Evolutionary conservation across 2,113 vertebrate genomes (phyloP).

Genomic region (Penelope pileata): DNA sequence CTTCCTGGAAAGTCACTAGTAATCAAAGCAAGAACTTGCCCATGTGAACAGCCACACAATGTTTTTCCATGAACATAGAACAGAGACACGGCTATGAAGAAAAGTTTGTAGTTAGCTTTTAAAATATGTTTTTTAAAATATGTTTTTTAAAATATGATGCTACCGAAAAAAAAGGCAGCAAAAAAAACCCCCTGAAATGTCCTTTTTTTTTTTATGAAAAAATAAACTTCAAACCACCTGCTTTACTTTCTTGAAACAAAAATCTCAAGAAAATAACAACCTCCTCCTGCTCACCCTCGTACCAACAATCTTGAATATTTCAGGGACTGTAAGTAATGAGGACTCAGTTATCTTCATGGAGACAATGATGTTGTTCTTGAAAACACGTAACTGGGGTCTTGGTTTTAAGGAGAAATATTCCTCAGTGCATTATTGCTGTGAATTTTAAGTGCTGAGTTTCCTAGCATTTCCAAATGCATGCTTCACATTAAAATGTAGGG

Average conservation of each 20-base stretch:
- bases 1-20: not conserved
- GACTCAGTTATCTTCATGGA: not conserved
- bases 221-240: no score
- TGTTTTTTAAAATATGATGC: not conserved
- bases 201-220: no score
- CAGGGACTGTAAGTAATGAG: slow-evolving; percentile 22
- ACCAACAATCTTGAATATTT: slow-evolving; percentile 21
- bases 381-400: slow-evolving; percentile 58
- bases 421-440: slow-evolving; percentile 37
- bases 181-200: not conserved
- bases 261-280: slow-evolving; percentile 33
- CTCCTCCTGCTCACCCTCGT: slow-evolving; percentile 8
- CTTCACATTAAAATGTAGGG: not conserved
- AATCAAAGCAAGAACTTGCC: not conserved
- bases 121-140: not conserved
- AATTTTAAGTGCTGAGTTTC: slow-evolving; percentile 45
- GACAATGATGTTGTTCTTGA: slow-evolving; percentile 8
- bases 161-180: not conserved
- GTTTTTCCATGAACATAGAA: not conserved
- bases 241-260: slow-evolving; percentile 14
- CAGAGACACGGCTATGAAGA: not conserved
- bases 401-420: slow-evolving; percentile 53
- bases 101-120: not conserved
- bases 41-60: not conserved
- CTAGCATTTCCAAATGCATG: slow-evolving; percentile 17